A percentile compares a stretch with the other conserved stretches of the same genome.
phyloP scores from a whole-genome alignment of 2,113 vertebrate genomes.

The Dendrocopos noguchii region DNA sequence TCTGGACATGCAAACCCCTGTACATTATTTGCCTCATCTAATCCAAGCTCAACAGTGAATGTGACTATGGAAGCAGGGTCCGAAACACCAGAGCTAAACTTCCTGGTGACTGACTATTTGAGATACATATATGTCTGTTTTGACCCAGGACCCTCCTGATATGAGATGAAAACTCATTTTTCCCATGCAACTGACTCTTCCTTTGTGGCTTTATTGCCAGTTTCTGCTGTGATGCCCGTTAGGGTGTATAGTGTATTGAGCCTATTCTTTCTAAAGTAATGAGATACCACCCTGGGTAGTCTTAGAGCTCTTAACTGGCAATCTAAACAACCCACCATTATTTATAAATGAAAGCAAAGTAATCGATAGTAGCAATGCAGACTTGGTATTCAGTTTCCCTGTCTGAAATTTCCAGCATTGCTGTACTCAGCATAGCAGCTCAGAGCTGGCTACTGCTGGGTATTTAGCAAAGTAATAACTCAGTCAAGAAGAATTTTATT shows the following conservation, averaged over 20 bases:
- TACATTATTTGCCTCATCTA: neutral
- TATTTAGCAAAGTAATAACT: neutral
- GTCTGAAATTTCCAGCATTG: neutral
- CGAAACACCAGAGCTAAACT: neutral
- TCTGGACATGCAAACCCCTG: neutral
- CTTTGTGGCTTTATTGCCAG: neutral
- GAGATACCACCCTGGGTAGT: neutral
- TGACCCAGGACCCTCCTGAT: neutral
- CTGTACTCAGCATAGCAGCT: neutral
- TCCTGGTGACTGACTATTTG: neutral
- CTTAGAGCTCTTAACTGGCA: neutral
- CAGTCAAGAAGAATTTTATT: neutral
- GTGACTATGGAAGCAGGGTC: neutral
- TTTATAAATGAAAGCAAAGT: conserved; percentile 53
- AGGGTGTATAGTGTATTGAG: neutral
- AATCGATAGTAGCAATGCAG: conserved; percentile 21
- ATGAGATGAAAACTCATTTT: neutral
- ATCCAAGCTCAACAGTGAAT: neutral
- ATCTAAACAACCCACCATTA: conserved; percentile 14
- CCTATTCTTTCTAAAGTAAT: neutral
- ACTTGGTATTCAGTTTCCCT: neutral
- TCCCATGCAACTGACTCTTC: neutral
- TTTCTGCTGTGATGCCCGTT: neutral
- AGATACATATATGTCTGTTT: neutral
- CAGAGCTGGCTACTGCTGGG: neutral